These are phyloP conservation scores for Rousettus madagascariensis DNA, from an alignment of 2,797 vertebrate species.

Conservation along the genomic window DNA sequence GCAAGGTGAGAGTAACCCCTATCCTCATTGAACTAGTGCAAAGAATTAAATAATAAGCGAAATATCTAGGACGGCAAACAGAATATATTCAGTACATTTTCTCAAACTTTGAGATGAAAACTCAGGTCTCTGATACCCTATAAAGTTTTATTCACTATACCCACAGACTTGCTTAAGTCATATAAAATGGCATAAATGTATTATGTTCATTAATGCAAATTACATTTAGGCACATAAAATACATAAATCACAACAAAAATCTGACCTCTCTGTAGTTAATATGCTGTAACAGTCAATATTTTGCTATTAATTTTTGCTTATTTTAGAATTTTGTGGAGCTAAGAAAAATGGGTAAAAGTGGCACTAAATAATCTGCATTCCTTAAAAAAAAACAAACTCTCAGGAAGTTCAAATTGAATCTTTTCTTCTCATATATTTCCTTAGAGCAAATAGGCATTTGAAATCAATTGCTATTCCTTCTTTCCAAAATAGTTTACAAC, in stretches of 20 bases:
- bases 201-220: background rate
- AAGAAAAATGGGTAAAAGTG: background rate
- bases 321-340: background rate
- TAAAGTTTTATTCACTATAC: background rate
- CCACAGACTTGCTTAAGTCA: background rate
- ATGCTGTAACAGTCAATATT: background rate
- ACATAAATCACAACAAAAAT: background rate
- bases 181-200: background rate
- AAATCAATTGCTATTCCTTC: background rate
- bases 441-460: background rate
- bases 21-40: background rate
- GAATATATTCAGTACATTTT: background rate
- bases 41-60: background rate
- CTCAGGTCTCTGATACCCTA: background rate
- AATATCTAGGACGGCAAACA: conserved; percentile 10
- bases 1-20: background rate
- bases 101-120: background rate
- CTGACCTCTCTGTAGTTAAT: background rate
- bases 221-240: background rate
- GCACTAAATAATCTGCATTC: background rate
- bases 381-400: background rate
- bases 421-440: conserved; percentile 1
- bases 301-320: background rate
- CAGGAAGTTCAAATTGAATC: background rate
- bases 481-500: background rate